Evolutionary conservation across 1,140 invertebrate genomes (phyloP), one percentile per base, ranked within the genome.

Genomic region (Nebria ingens): DNA sequence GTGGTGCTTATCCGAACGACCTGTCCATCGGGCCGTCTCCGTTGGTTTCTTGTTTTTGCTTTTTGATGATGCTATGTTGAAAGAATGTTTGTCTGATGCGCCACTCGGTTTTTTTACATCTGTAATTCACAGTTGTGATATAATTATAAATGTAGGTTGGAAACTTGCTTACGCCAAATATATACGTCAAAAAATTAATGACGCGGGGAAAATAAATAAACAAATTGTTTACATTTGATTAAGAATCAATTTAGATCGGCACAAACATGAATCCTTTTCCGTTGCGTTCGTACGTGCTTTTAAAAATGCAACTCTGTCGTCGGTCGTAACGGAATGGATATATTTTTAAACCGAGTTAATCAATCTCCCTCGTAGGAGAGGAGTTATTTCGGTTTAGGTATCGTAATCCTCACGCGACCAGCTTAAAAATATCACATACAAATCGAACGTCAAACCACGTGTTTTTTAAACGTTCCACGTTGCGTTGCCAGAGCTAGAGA

Each of bases 1-100:
- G 21, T 76, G 71, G 20, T 71, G 4, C 4, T 29, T 13, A 29
- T 6, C 13, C 25, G 25, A 4, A 29, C 25, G 25, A 6, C 25
- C 25, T 4, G 4, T 29, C 4, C 4, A 4, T 13, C 25, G 13
- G 4, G 4, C 13, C 25, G 25, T 29, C 25, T 4, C 4, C 25
- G 25, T 4, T 13, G 13, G 25, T 29, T 4, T 13, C 25, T 29
- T 4, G 4, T 29, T 29, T 29, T 13, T 29, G 25, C 25, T 29
- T 29, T 29, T 13, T 29, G 25, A 4, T 29, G 25, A 6, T 29
- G 25, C 4, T n/a, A 4, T 29, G 25, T 13, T 6, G 25, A 29
- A 29, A 13, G 13, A 6, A 13, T 29, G 4, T 29, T 29, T 13
- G 25, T 29, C 25, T 29, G 25, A 29, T 29, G 25, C 4, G 4